Base-by-base conservation (phyloP, 1,140 invertebrate species). In the Drosophila ananassae region DNA sequence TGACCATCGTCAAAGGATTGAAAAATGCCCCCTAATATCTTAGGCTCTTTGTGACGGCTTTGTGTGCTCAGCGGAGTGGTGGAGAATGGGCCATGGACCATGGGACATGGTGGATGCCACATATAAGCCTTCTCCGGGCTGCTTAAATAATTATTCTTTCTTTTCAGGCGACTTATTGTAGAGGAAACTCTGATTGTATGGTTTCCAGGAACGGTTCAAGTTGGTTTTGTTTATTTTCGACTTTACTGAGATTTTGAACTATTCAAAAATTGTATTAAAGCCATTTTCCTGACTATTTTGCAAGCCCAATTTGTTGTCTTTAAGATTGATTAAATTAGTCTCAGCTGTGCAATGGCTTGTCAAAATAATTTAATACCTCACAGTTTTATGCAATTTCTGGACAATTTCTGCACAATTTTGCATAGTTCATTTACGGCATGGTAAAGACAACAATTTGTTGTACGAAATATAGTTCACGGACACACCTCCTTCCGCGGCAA, bases 1-100 rank as follows among this genome's bases (percentile, higher is more conserved):
- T 89, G 83, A 89, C 60, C 83, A 89, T 89, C 79, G 61, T 89
- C 83, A 89, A 89, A 89, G 79, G 83, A 83, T 89, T 89, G 83
- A 89, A 89, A 89, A 89, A 89, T 89, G 83, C 68, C 76, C 79
- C 72, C 83, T 83, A 89, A 89, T 89, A 89, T 89, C 84, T 89
- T 89, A 89, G 73, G 79, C 75, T 87, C 84, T 89, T 89, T 89
- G 83, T 83, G 82, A 54, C 64, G 82, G 69, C 78, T 87, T 87
- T 85, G 74, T 85, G 71, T 48, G 58, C 52, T 24, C 39, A 54
- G 32, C 12, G 47, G 21, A 59, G 17, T 24, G 30, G 63, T 22
- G 59, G 56, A 13, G 7, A 30, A 17, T 13, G 52, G 24, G 24
- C 56, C 46, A 44, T 39, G 51, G 39, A 34, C 32, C 30, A 25